Evolutionary conservation across 2,113 vertebrate genomes (phyloP).

Genomic region (Pangasianodon gigas): DNA sequence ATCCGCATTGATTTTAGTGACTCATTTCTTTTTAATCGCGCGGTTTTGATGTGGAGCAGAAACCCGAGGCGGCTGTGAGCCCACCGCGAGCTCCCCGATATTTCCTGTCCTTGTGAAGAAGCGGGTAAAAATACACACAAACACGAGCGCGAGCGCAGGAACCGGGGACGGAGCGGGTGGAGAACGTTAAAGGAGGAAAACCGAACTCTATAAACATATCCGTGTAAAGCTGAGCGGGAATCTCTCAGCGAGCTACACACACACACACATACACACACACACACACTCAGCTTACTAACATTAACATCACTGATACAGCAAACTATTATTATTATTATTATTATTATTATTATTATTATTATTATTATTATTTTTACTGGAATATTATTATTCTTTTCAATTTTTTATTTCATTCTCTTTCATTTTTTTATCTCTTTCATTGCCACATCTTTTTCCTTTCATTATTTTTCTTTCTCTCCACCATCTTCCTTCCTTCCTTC

Average conservation of each 20-base stretch:
- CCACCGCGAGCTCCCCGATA: constrained; percentile 56
- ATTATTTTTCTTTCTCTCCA: background rate
- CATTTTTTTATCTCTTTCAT: background rate
- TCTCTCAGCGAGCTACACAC: background rate
- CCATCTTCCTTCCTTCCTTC: background rate
- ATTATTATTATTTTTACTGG: background rate
- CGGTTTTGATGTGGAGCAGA: constrained; percentile 69
- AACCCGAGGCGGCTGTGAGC: constrained; percentile 65
- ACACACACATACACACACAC: background rate
- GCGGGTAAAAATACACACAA: constrained; percentile 51
- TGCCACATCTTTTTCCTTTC: background rate
- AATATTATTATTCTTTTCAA: no score
- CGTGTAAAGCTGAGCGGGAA: background rate
- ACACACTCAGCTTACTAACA: background rate
- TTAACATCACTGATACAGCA: background rate
- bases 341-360: constrained; percentile 5
- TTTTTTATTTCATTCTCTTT: background rate
- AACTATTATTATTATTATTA: background rate
- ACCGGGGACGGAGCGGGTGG: background rate
- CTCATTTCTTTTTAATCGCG: constrained; percentile 79
- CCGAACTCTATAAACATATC: background rate
- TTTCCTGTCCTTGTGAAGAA: constrained; percentile 55
- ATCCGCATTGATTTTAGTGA: constrained; percentile 77
- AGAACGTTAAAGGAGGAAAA: background rate
- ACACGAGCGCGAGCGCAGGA: background rate